Percentiles rank a stretch among this genome's conserved stretches.
These are phyloP conservation scores for Cheumatopsyche charites DNA, from an alignment of 1,140 invertebrate genomes.

Conservation along the genomic window DNA sequence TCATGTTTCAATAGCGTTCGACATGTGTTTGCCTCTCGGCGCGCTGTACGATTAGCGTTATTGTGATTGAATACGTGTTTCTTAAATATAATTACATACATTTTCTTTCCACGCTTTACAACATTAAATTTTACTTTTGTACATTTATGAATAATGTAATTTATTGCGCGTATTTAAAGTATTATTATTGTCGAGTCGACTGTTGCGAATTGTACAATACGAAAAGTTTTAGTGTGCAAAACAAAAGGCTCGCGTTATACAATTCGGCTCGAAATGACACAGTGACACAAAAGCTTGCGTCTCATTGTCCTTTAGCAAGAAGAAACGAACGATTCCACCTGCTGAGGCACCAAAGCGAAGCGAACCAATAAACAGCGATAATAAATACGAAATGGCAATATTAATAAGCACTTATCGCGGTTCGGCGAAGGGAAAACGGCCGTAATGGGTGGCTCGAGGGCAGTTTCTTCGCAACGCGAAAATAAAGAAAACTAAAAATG, in stretches of 20 bases:
- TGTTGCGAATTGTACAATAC: too few species aligned
- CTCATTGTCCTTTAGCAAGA: neutral
- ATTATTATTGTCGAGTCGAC: too few species aligned
- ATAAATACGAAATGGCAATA: constrained; percentile 32
- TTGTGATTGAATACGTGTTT: constrained; percentile 15
- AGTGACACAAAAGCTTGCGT: neutral
- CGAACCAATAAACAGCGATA: constrained; percentile 30
- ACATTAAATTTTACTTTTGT: neutral
- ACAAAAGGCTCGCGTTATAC: neutral
- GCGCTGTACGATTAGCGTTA: constrained; percentile 8
- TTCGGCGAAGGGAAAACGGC: constrained; percentile 32
- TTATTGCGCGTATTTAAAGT: too few species aligned
- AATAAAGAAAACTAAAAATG: constrained; percentile 1
- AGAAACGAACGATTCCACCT: constrained; percentile 13
- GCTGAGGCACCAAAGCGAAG: neutral
- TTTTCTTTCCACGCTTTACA: neutral
- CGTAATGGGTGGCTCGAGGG: constrained; percentile 27
- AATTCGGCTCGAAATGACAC: neutral
- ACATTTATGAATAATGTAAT: neutral
- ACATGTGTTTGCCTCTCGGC: constrained; percentile 21
- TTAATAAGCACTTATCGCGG: constrained; percentile 35
- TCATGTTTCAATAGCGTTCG: neutral
- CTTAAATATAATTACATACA: constrained; percentile 11
- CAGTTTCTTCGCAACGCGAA: constrained; percentile 10
- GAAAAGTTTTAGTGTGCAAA: too few species aligned